A percentile compares a stretch with the other conserved stretches of the same genome.
Evolutionary conservation across 92 coral and sea anemone genomes (phyloP).

Genomic region (Blastomussa wellsi): DNA sequence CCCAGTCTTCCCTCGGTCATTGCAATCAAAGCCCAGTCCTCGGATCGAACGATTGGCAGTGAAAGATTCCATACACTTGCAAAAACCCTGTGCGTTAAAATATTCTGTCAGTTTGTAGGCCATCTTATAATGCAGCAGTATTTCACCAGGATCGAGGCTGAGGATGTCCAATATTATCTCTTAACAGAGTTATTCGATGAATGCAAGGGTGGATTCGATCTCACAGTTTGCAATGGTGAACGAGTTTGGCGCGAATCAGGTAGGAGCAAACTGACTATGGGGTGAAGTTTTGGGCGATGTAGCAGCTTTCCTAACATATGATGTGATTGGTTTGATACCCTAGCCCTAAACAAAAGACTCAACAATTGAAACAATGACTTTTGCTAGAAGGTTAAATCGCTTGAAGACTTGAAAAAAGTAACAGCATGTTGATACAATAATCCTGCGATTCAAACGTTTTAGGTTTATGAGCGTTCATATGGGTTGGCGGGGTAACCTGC

Average conservation of each 20-base stretch:
- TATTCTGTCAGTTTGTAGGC: not conserved
- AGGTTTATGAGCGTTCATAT: too few species aligned
- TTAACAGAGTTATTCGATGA: conserved; percentile 38
- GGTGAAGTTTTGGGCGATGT: too few species aligned
- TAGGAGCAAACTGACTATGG: too few species aligned
- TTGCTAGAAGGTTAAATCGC: too few species aligned
- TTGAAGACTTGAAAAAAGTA: not conserved
- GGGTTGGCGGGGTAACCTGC: too few species aligned
- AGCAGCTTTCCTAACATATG: too few species aligned
- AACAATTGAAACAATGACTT: too few species aligned
- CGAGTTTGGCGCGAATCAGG: conserved; percentile 70
- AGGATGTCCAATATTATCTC: conserved; percentile 54
- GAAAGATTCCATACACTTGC: not conserved
- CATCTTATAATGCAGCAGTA: conserved; percentile 30
- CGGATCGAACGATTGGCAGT: not conserved
- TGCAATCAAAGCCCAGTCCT: not conserved
- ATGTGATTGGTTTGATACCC: too few species aligned
- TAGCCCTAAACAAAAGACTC: too few species aligned
- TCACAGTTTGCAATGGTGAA: conserved; percentile 71
- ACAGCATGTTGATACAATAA: not conserved
- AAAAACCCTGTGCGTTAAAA: too few species aligned
- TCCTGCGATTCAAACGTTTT: not conserved
- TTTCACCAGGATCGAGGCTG: conserved; percentile 57
- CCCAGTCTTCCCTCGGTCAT: not conserved
- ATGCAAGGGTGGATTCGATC: conserved; percentile 57